Evolutionary conservation across 2,113 vertebrate species (phyloP), one percentile per base, ranked within the genome.

Genomic region (Salvelinus namaycush): DNA sequence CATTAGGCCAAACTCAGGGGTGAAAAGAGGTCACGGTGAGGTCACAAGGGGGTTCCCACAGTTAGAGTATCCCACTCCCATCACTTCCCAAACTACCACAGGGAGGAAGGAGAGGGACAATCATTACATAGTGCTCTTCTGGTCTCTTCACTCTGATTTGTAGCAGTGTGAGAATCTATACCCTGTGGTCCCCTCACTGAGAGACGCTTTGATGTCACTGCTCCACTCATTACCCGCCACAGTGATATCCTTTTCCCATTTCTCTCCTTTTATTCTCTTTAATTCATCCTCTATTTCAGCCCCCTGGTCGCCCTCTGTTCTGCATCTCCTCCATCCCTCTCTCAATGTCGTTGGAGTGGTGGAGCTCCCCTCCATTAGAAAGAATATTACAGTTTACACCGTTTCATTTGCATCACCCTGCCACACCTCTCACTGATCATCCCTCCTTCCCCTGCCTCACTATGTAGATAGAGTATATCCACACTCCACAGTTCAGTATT

Each of bases 261-360:
- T 87, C 80, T 80, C 82, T 82, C 84, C 87, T 89, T 31, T 91
- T 90, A 91, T 90, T 90, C 85, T 31, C 83, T 90, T 92, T 88
- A 90, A 89, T 91, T 90, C 84, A 73, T 88, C 86, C 79, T 75
- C 73, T 72, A 77, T 74, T 92, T 87, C 80, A 88, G 74, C 86
- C 86, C 85, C 75, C 20, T 7, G 75, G 83, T 87, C 79, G 34
- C 49, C 26, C 27, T 39, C 74, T 74, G 60, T 26, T 51, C 29
- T 80, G 79, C 81, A 81, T 83, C 80, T 86, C 78, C 78, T 81
- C 76, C 81, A 76, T 87, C 80, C 86, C 73, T 86, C 79, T 88
- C 88, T 85, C 87, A 89, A 72, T 83, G n/a, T 68, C 75, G 80
- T 31, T 82, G 72, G 89, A 87, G 80, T 84, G 71, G 80, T 75